These are phyloP conservation scores for Drosophila birchii DNA, from an alignment of 2,888 invertebrate genomes.

Conservation along the genomic window DNA sequence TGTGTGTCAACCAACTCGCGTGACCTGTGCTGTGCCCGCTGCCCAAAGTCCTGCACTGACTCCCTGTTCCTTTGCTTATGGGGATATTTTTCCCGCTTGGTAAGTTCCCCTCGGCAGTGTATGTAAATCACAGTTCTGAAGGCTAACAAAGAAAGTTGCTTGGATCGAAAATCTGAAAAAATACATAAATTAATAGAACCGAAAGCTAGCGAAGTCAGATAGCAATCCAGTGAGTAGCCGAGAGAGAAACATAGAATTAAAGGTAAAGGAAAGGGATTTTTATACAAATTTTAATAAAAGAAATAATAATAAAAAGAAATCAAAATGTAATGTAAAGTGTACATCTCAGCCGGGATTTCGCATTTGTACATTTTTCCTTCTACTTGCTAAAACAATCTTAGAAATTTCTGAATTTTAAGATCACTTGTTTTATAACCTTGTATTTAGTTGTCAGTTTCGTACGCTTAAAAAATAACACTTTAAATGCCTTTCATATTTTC, in stretches of 20 bases:
- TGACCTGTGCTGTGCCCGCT: constrained; percentile 54
- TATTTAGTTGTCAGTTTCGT: constrained; percentile 12
- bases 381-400: background rate
- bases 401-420: background rate
- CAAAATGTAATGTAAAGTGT: no score
- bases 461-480: background rate
- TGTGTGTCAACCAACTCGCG: constrained; percentile 71
- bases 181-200: constrained; percentile 68
- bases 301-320: no score
- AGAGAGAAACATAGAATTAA: background rate
- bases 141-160: constrained; percentile 53
- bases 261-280: background rate
- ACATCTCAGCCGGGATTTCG: background rate
- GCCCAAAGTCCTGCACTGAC: constrained; percentile 8
- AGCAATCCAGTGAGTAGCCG: constrained; percentile 4
- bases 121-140: constrained; percentile 63
- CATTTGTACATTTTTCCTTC: background rate
- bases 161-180: constrained; percentile 68
- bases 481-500: background rate
- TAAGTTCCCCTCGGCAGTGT: constrained; percentile 28
- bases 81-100: constrained; percentile 6
- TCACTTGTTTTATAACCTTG: constrained; percentile 13
- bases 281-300: background rate
- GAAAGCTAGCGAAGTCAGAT: constrained; percentile 6
- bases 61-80: background rate